phyloP scores from a whole-genome alignment of 2,888 invertebrate species.

The Callimorpha dominula region DNA sequence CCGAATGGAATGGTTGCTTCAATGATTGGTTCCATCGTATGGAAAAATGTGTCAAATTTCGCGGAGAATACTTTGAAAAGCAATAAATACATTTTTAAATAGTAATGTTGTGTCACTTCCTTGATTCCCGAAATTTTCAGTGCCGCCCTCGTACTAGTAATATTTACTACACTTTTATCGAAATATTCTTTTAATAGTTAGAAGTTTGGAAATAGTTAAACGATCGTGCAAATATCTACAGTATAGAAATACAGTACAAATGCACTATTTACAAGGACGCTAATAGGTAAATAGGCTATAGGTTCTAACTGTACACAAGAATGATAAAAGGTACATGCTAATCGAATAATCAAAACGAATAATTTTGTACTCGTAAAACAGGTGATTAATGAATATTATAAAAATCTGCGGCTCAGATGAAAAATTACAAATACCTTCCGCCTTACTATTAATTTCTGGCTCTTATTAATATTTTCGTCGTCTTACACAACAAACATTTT shows the following conservation, averaged over 20 bases:
- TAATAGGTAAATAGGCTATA: conserved; percentile 32
- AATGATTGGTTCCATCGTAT: too few species aligned
- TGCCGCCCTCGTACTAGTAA: too few species aligned
- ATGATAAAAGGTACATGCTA: conserved; percentile 25
- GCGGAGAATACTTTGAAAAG: too few species aligned
- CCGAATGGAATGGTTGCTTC: too few species aligned
- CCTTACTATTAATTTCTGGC: neutral
- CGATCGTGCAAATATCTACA: conserved; percentile 43
- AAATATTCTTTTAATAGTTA: conserved; percentile 7
- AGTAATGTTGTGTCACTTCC: too few species aligned
- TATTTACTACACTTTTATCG: conserved; percentile 17
- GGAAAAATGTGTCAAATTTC: too few species aligned
- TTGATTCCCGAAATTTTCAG: too few species aligned
- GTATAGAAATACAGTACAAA: conserved; percentile 62
- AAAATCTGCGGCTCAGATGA: conserved; percentile 36
- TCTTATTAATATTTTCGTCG: too few species aligned
- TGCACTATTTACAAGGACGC: conserved; percentile 59
- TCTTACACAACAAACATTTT: too few species aligned
- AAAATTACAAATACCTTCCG: conserved; percentile 9
- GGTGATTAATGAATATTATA: conserved; percentile 45
- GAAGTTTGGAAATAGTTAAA: conserved; percentile 23
- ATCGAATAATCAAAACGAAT: conserved; percentile 37
- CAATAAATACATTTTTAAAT: too few species aligned
- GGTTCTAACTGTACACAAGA: conserved; percentile 36
- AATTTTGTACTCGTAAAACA: conserved; percentile 68